A percentile compares a stretch with the other conserved stretches of the same genome.
These are phyloP conservation scores for Gadopsis marmoratus DNA, from an alignment of 2,797 vertebrate genomes.

Conservation along the genomic window DNA sequence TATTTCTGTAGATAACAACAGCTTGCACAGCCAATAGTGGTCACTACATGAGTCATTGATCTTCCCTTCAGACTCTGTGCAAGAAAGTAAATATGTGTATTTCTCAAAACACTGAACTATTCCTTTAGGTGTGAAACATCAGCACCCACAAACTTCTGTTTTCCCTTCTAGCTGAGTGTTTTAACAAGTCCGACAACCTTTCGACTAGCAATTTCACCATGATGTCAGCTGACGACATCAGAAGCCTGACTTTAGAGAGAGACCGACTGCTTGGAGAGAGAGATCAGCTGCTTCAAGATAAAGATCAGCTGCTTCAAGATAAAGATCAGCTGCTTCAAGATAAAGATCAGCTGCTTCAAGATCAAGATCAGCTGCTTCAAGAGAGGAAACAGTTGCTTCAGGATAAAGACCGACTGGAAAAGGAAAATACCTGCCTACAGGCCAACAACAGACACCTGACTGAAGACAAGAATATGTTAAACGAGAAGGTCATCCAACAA, in stretches of 20 bases:
- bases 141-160: neutral
- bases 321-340: neutral
- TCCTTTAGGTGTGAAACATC: neutral
- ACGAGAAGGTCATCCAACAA: fast-evolving
- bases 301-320: neutral
- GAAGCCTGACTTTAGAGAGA: slow-evolving; percentile 11
- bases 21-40: neutral
- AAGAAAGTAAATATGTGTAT: neutral
- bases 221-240: slow-evolving; percentile 2
- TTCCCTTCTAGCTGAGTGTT: neutral
- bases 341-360: neutral
- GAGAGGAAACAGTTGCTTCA: neutral
- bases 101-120: neutral
- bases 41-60: neutral
- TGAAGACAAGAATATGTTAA: neutral
- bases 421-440: neutral
- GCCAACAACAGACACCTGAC: fast-evolving
- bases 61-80: neutral
- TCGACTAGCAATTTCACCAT: neutral
- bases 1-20: neutral
- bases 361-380: no score
- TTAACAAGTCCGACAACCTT: neutral
- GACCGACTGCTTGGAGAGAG: neutral
- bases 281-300: neutral
- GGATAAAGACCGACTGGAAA: neutral